These are phyloP conservation scores for Dasyurus viverrinus DNA, from an alignment of 2,113 vertebrate species.

Conservation along the genomic window DNA sequence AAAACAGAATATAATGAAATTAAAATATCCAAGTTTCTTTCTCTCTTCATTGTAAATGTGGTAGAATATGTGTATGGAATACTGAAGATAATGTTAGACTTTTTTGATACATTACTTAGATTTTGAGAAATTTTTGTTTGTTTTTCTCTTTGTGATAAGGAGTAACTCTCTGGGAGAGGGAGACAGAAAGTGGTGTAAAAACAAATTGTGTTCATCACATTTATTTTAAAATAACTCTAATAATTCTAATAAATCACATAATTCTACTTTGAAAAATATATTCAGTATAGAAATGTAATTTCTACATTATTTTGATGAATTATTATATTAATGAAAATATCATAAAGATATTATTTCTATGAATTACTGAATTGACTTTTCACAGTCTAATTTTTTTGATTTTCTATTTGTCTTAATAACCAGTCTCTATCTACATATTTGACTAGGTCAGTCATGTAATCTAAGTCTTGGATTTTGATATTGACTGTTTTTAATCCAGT, in stretches of 20 bases:
- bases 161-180: not conserved
- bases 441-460: not conserved
- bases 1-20: not conserved
- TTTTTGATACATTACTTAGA: not conserved
- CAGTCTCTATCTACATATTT: not conserved
- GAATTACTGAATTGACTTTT: conserved; percentile 6
- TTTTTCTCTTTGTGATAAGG: not conserved
- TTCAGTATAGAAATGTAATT: conserved; percentile 43
- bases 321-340: conserved; percentile 38
- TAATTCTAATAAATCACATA: not conserved
- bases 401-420: conserved; percentile 7
- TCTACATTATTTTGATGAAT: conserved; percentile 29
- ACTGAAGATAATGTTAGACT: not conserved
- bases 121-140: not conserved
- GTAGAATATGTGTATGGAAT: not conserved
- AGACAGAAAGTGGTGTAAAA: not conserved
- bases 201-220: not conserved
- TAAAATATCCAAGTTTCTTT: not conserved
- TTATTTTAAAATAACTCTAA: conserved; percentile 35
- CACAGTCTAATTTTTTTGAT: conserved; percentile 34
- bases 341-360: not conserved
- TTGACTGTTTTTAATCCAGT: not conserved
- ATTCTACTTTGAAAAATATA: conserved; percentile 31
- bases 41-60: not conserved
- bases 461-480: not conserved